Conservation (phyloP, 64 coral and sea anemone genomes). For the Catalaphyllia jardinei region DNA sequence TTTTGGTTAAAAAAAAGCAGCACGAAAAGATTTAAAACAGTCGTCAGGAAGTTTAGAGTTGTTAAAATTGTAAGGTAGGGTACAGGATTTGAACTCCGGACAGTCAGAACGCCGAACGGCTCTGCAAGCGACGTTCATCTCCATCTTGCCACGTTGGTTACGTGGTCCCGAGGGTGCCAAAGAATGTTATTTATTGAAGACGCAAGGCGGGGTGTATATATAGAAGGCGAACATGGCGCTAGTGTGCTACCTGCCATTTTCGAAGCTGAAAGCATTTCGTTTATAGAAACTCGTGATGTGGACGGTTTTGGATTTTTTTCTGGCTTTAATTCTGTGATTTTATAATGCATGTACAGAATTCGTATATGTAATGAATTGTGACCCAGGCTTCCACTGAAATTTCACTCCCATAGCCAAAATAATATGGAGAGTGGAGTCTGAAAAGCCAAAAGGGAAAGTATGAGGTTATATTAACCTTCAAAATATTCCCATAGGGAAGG, state of each 20-base stretch:
- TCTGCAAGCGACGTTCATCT: background rate
- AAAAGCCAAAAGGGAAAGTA: too few species aligned
- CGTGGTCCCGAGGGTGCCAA: background rate
- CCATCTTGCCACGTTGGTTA: background rate
- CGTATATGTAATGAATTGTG: too few species aligned
- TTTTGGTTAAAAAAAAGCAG: background rate
- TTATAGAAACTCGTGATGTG: too few species aligned
- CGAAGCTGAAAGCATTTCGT: too few species aligned
- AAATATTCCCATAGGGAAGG: too few species aligned
- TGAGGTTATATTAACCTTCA: too few species aligned
- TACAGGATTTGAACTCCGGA: background rate
- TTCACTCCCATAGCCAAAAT: too few species aligned
- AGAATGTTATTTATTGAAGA: background rate
- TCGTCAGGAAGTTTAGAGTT: background rate
- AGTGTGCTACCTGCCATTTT: background rate
- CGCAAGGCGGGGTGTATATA: background rate
- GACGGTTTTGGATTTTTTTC: too few species aligned
- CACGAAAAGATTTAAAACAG: background rate
- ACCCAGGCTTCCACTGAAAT: too few species aligned
- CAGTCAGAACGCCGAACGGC: background rate
- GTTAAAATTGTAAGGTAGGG: background rate
- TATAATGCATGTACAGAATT: too few species aligned
- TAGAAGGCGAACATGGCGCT: background rate
- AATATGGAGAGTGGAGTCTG: too few species aligned
- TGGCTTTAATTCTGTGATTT: too few species aligned